Evolutionary conservation across 1,140 invertebrate genomes (phyloP), one percentile per base, ranked within the genome.

Genomic region (Drosophila busckii): DNA sequence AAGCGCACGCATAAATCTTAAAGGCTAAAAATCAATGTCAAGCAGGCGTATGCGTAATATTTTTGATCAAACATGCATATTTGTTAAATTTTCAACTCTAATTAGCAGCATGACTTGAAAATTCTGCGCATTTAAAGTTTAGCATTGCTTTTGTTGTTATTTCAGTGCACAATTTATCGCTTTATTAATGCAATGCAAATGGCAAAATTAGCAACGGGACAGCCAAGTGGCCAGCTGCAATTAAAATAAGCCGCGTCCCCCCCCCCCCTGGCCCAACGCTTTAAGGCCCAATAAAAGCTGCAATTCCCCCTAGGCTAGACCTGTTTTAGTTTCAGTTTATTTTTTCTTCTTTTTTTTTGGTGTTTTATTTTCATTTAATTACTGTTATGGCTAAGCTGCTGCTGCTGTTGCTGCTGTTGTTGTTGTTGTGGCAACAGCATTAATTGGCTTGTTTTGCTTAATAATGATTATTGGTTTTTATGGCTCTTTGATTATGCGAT

Each of bases 401-500:
- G 41, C 9, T 28, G 35, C 8, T 10, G 35, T 4, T 7, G 28
- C 9, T 23, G 55, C 10, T 20, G 41, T 9, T 28, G 35, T 8
- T 10, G 35, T 4, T 38, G 49, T 22, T 48, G 49, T 10, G 6
- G 53, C 50, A 20, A 58, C 37, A 64, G 75, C 75, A 80, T 82
- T 80, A 80, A 80, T 82, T 80, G 73, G 73, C 73, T 80, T 80
- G 73, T 80, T 80, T 80, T 68, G 73, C 73, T 82, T 82, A 82
- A 80, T 80, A 80, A 80, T 80, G 75, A 80, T 80, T 80, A 80
- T 80, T 80, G 75, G 73, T 80, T 82, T 80, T 80, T 80, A 80
- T 75, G 75, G 71, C 75, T 82, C 75, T 82, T 80, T 80, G 73
- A 80, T 80, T 80, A 75, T 82, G 73, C 73, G 75, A 82, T 82